Percentiles rank a stretch among this genome's conserved stretches.
Evolutionary conservation across 2,797 vertebrate genomes (phyloP).

Genomic region (Paguma larvata): DNA sequence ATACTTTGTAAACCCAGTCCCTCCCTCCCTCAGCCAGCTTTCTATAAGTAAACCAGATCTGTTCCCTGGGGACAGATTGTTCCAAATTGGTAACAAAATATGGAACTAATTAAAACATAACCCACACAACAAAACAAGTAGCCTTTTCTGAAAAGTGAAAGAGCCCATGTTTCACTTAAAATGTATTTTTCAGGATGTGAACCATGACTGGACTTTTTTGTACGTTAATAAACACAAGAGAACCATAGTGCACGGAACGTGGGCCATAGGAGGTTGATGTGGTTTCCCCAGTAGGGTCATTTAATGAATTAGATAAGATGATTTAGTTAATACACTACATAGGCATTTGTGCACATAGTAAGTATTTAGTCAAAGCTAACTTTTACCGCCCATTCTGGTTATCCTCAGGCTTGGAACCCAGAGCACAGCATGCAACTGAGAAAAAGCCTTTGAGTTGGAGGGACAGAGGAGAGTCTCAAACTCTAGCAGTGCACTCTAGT

Average conservation of each 20-base stretch:
- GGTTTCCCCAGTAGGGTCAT: not conserved
- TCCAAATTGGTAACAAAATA: constrained; percentile 79
- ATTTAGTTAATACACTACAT: not conserved
- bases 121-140: constrained; percentile 77
- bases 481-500: not conserved
- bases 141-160: constrained; percentile 75
- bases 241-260: not conserved
- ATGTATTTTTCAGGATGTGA: constrained; percentile 37
- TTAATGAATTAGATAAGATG: not conserved
- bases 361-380: not conserved
- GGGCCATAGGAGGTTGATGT: not conserved
- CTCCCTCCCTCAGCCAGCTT: constrained; percentile 44
- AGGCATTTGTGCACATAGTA: not conserved
- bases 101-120: constrained; percentile 82
- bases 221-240: not conserved
- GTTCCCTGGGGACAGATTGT: constrained; percentile 78
- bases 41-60: constrained; percentile 78
- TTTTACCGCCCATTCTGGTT: not conserved
- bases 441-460: constrained; percentile 17
- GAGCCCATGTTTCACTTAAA: constrained; percentile 46
- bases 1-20: constrained; percentile 69
- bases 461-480: not conserved
- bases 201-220: not conserved
- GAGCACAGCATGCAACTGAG: not conserved
- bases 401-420: not conserved